Percentiles rank a stretch among this genome's conserved stretches.
Conservation (phyloP, 2,797 vertebrate species). For the Momotus momota region DNA sequence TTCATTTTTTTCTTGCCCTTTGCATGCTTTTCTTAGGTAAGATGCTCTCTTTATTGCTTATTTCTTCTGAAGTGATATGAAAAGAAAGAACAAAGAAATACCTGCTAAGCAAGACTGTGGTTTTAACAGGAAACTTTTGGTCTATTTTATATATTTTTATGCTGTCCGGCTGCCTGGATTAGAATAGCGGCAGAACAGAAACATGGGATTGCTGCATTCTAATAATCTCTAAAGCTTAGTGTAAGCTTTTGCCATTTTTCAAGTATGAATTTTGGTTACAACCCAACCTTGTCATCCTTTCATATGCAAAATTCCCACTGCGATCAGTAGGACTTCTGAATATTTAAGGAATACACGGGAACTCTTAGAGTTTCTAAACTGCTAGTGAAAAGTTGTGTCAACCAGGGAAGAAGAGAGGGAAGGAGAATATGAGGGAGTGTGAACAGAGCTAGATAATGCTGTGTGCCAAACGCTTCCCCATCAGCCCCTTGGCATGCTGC, state of each 20-base stretch:
- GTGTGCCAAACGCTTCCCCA: not conserved
- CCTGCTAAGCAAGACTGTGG: not conserved
- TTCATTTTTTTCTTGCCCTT: not conserved
- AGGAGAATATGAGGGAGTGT: not conserved
- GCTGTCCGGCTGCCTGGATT: not conserved
- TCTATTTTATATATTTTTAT: not conserved
- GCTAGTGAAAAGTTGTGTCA: slow-evolving; percentile 22
- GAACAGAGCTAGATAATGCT: slow-evolving; percentile 51
- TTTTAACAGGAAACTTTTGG: not conserved
- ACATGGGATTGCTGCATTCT: not conserved
- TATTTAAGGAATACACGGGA: not conserved
- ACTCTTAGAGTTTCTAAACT: slow-evolving; percentile 20
- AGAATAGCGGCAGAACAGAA: not conserved
- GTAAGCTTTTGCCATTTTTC: slow-evolving; percentile 15
- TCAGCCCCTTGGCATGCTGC: slow-evolving; percentile 36
- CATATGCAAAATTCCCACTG: slow-evolving; percentile 11
- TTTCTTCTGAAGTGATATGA: not conserved
- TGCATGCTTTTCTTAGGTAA: not conserved
- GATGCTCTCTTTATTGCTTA: not conserved
- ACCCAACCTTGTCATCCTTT: not conserved
- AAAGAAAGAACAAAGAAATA: not conserved
- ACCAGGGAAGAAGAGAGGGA: not conserved
- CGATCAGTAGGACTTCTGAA: not conserved
- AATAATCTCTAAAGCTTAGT: not conserved
- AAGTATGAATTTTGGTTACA: slow-evolving; percentile 8